Conservation (phyloP, 2,888 invertebrate genomes). For the Perithous albicinctus region DNA sequence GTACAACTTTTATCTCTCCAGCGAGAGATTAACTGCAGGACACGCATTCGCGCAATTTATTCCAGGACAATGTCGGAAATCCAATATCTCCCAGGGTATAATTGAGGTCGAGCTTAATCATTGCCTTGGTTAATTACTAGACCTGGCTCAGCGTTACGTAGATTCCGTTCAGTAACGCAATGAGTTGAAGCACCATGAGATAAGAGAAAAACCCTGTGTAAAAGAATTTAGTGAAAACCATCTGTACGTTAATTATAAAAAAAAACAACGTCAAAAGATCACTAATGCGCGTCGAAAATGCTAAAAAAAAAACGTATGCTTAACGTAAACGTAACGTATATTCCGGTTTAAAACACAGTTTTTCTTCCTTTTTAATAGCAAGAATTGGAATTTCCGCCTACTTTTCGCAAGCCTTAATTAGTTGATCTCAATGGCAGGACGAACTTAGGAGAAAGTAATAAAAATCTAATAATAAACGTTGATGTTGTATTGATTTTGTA, state of each 20-base stretch:
- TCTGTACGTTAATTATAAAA: background rate
- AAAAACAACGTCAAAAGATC: background rate
- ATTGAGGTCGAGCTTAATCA: conserved; percentile 15
- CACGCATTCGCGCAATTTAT: conserved; percentile 12
- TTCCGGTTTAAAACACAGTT: no score
- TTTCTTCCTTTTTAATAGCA: no score
- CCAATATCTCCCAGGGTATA: conserved; percentile 12
- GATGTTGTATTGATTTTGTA: background rate
- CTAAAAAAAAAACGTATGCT: no score
- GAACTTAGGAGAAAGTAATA: no score
- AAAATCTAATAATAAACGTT: background rate
- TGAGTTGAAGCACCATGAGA: background rate
- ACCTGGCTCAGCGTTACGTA: background rate
- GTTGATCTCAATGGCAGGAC: no score
- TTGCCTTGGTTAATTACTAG: conserved; percentile 1
- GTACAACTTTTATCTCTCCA: background rate
- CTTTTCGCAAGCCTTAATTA: no score
- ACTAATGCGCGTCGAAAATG: background rate
- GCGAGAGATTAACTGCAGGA: background rate
- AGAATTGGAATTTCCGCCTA: no score
- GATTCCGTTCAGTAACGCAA: background rate
- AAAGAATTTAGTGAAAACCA: background rate
- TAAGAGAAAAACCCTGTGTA: background rate
- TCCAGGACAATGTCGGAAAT: conserved; percentile 10
- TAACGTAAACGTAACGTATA: no score